phyloP scores from a whole-genome alignment of 2,113 vertebrate genomes.

The Psettodes erumei region DNA sequence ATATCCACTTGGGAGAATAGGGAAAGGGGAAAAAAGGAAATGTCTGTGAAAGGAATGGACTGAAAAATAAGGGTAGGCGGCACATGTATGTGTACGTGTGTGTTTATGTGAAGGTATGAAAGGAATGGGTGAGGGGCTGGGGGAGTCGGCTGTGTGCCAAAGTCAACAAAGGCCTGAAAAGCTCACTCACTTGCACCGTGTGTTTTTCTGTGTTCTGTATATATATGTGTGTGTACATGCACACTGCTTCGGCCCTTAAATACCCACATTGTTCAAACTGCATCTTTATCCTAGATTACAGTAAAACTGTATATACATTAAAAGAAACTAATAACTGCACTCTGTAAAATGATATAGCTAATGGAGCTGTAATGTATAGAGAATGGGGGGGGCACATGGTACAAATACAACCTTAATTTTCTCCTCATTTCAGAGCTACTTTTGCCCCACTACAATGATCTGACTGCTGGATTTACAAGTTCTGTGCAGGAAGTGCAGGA shows the following conservation, averaged over 20 bases:
- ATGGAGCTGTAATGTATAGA: neutral
- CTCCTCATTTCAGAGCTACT: neutral
- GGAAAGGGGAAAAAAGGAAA: slow-evolving; percentile 18
- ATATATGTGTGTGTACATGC: neutral
- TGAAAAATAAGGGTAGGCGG: slow-evolving; percentile 8
- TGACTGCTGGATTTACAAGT: neutral
- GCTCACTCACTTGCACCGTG: slow-evolving; percentile 23
- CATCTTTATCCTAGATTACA: neutral
- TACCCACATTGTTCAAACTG: neutral
- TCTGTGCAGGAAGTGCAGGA: neutral
- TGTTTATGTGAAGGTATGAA: slow-evolving; percentile 16
- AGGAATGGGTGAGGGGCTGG: slow-evolving; percentile 20
- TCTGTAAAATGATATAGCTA: neutral
- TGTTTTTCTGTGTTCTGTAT: slow-evolving; percentile 6
- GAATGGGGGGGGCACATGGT: neutral
- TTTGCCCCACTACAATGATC: neutral
- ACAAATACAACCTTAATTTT: neutral
- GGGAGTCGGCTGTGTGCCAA: slow-evolving; percentile 6
- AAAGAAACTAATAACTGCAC: neutral
- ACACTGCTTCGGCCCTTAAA: neutral
- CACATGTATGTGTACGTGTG: slow-evolving; percentile 5
- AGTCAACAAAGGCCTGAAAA: slow-evolving; percentile 50
- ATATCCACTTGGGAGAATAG: slow-evolving; percentile 17
- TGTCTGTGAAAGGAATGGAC: slow-evolving; percentile 38
- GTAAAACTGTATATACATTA: neutral